Base-by-base conservation (phyloP, 2,797 vertebrate species). In the Odontamblyopus lacepedii region DNA sequence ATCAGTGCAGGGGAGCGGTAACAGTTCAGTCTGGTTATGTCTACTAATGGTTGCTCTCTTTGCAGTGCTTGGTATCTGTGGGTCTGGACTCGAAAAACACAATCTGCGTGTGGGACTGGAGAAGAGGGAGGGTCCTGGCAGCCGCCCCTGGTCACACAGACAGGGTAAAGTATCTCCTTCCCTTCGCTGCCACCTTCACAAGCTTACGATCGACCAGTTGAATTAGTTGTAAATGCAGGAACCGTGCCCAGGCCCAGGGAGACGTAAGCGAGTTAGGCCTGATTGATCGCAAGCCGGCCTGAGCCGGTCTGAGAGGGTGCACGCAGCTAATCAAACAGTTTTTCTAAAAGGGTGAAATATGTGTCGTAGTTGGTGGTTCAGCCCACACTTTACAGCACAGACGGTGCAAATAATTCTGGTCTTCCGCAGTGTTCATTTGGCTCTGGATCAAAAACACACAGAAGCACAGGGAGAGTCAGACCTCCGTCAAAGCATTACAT, bases 41-140 rank as follows among this genome's bases (percentile, higher is more conserved):
- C 16, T 70, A 19, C 2, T 62, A 85, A 71, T 71, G 83, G 12
- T 60, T 29, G 26, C 57, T 60, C 57, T 60, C 15, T 60, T 60
- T 2, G 13, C 57, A 60, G 57, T 60, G 57, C 13, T 60, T 29
- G 57, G 57, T 60, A 27, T 60, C 57, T 8, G 97, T 99, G 87
- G 98, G 98, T 83, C 94, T 99, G 85, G 98, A 99, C 93, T 97
- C 97, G 1, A 99, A 98, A 94, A 99, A 99, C 91, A 97, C 96
- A 76, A 96, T 99, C 89, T 98, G 97, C 86, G 96, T 99, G 74
- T 99, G 98, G 98, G 98, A 99, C 91, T 99, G 98, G 98, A 97
- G 95, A 84, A 96, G 91, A 93, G 98, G 98, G 69, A 98, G 94
- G 85, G 93, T 98, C 85, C 90, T 99, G 75, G 98, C 97, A 76